phyloP scores from a whole-genome alignment of 2,797 vertebrate species.

The Neosalanx taihuensis region DNA sequence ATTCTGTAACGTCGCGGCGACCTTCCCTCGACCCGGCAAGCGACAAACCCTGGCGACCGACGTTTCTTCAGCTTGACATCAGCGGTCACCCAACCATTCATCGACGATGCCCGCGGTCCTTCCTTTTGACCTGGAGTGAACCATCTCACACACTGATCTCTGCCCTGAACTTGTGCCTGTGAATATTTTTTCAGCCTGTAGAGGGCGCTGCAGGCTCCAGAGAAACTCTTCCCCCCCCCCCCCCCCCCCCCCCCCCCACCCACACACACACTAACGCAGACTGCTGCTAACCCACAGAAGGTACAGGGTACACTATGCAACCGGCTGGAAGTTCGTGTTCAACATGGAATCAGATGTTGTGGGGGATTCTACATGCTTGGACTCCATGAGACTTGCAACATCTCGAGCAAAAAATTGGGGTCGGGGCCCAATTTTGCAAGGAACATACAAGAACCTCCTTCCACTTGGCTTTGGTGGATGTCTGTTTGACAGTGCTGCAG shows the following conservation, averaged over 20 bases:
- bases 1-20: slow-evolving; percentile 60
- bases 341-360: not conserved
- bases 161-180: not conserved
- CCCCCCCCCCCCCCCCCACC: too few relatives aligned
- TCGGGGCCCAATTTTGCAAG: too few relatives aligned
- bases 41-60: not conserved
- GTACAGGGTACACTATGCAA: too few relatives aligned
- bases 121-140: not conserved
- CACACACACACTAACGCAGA: too few relatives aligned
- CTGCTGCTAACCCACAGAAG: too few relatives aligned
- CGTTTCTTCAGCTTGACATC: not conserved
- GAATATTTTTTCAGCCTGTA: not conserved
- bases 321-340: too few relatives aligned
- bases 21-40: not conserved
- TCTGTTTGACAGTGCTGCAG: too few relatives aligned
- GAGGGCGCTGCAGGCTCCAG: slow-evolving; percentile 3
- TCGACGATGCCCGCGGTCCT: not conserved
- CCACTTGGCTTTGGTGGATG: too few relatives aligned
- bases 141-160: not conserved
- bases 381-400: not conserved
- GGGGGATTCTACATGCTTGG: not conserved
- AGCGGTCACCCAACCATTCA: not conserved
- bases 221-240: not conserved
- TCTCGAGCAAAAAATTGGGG: too few relatives aligned
- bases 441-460: too few relatives aligned